A percentile compares a stretch with the other conserved stretches of the same genome.
These are phyloP conservation scores for Pollimyrus isidori DNA, from an alignment of 2,113 vertebrate species.

Conservation along the genomic window DNA sequence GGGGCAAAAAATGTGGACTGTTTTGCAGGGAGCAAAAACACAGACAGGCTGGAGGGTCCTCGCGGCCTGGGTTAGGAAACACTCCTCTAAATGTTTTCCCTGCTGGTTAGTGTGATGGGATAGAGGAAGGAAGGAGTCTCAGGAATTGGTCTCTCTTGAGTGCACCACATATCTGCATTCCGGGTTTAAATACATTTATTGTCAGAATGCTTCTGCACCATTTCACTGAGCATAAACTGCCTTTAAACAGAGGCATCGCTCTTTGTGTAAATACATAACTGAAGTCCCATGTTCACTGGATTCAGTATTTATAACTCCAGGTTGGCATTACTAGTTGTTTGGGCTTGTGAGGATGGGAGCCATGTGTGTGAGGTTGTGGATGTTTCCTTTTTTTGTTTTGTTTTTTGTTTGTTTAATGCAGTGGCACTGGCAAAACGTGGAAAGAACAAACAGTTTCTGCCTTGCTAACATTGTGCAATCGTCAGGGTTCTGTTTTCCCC, in stretches of 20 bases:
- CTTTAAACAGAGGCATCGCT: neutral
- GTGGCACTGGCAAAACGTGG: neutral
- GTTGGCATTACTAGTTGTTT: constrained; percentile 13
- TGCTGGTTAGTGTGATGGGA: neutral
- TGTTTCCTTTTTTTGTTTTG: neutral
- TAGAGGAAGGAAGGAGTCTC: neutral
- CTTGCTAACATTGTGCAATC: neutral
- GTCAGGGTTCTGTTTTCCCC: neutral
- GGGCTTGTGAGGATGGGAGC: neutral
- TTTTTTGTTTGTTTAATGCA: neutral
- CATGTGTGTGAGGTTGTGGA: neutral
- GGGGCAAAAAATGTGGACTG: too few relatives aligned
- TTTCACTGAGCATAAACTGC: neutral
- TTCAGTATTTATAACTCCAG: constrained; percentile 17
- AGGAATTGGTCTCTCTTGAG: neutral
- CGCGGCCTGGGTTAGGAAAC: neutral
- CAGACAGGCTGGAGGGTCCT: neutral
- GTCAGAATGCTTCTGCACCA: neutral
- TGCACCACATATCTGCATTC: neutral
- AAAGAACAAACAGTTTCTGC: neutral
- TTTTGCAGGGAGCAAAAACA: neutral
- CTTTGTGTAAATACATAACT: neutral
- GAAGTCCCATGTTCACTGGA: neutral
- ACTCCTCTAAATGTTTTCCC: neutral
- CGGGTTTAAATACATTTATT: too few relatives aligned